Base-by-base conservation (phyloP, 2,797 vertebrate species). In the Tachyglossus aculeatus region DNA sequence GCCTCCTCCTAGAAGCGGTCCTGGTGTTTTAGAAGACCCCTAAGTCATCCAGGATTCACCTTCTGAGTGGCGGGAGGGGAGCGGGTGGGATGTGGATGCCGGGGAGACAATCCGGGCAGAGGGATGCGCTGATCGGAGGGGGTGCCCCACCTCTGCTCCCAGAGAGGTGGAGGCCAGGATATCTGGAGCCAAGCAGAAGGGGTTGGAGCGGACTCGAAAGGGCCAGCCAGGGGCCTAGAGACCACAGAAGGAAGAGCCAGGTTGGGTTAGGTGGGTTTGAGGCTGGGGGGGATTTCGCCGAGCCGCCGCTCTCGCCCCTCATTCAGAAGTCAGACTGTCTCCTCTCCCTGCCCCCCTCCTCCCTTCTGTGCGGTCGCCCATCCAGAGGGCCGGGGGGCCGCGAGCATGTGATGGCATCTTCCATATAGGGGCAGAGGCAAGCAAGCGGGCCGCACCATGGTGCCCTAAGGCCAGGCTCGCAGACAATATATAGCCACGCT, bases 401-500 rank as follows among this genome's bases (percentile, higher is more conserved):
- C n/a, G 74, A 86, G 88, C 90, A 89, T 89, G 84, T 88, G 88
- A 89, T 88, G 81, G 78, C 43, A 71, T 76, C 84, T 89, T 84
- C 86, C 88, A 87, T 86, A 84, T 84, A 89, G 84, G 86, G 88
- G 87, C 87, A 90, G 88, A 78, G 88, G 85, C 76, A 87, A 83
- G 80, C 76, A 82, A 84, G 24, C 45, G 84, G 86, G 85, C 81
- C 89, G 79, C 86, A 79, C 58, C 83, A 86, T 85, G 84, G 87
- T 82, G 94, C 95, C 96, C 94, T 91, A 83, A 92, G 96, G 93
- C 94, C 92, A 91, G 81, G 94, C 95, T 96, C 93, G 92, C 85
- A 96, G 96, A 95, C 95, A 95, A 94, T 96, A 96, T 95, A 96
- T 94, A 96, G 94, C 91, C 93, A 86, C n/a, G n/a, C n/a, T n/a